A percentile compares a stretch with the other conserved stretches of the same genome.
phyloP scores from a whole-genome alignment of 2,113 vertebrate genomes.

The Circaetus gallicus region DNA sequence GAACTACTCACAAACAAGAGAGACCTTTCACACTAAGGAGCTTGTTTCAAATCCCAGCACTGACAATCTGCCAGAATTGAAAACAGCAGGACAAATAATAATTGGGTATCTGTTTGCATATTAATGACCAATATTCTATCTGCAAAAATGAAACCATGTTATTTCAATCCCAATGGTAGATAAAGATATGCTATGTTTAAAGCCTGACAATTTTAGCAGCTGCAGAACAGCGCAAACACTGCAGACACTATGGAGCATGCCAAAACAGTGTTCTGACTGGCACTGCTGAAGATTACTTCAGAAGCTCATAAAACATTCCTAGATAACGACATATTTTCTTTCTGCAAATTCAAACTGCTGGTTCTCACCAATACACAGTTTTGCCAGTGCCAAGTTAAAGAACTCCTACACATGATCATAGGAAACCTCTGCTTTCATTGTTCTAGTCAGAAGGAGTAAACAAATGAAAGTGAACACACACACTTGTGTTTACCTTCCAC shows the following conservation, averaged over 20 bases:
- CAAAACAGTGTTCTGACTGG: background rate
- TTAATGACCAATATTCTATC: conserved; percentile 40
- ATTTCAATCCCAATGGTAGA: background rate
- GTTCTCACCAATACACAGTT: background rate
- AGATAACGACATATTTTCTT: background rate
- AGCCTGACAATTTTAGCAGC: background rate
- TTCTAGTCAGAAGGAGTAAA: background rate
- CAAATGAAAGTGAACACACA: background rate
- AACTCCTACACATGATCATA: background rate
- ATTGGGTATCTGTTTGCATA: conserved; percentile 59
- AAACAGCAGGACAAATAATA: conserved; percentile 66
- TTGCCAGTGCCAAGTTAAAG: background rate
- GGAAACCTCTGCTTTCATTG: background rate
- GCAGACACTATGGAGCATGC: background rate
- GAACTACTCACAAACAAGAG: background rate
- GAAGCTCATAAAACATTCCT: background rate
- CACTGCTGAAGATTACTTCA: background rate
- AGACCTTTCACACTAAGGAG: conserved; percentile 38
- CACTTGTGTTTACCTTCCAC: background rate
- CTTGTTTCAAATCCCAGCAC: conserved; percentile 43
- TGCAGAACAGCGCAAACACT: background rate
- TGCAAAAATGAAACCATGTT: background rate
- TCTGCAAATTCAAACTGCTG: background rate
- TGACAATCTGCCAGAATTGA: conserved; percentile 30
- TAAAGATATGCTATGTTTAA: background rate